A percentile compares a stretch with the other conserved stretches of the same genome.
Conservation (phyloP, 2,888 invertebrate genomes). For the Limnephilus marmoratus region DNA sequence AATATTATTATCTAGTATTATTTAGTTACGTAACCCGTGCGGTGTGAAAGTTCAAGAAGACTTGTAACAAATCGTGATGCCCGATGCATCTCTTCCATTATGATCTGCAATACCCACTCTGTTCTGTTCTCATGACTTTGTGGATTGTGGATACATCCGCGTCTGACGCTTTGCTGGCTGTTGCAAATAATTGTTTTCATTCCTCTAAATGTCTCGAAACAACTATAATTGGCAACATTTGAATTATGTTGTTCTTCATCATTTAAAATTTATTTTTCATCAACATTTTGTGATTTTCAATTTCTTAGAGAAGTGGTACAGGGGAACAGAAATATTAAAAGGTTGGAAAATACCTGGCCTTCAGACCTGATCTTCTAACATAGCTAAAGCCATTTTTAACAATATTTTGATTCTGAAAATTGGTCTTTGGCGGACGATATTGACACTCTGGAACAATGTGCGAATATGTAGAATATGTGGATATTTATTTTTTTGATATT, state of each 20-base stretch:
- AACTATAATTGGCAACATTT: background rate
- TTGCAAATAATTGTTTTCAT: background rate
- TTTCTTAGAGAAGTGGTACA: no score
- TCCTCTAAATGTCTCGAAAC: background rate
- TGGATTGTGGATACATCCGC: background rate
- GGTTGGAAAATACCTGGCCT: no score
- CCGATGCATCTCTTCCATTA: conserved; percentile 33
- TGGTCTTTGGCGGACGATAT: no score
- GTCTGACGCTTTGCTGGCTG: background rate
- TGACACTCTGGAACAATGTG: no score
- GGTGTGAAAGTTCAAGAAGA: conserved; percentile 61
- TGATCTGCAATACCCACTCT: conserved; percentile 14
- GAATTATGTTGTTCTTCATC: background rate
- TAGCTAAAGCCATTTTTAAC: no score
- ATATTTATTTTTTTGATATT: background rate
- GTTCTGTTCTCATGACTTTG: conserved; percentile 9
- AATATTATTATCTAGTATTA: conserved; percentile 33
- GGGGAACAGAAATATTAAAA: no score
- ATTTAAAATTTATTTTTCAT: no score
- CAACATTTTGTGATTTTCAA: no score
- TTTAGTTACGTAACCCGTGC: conserved; percentile 67
- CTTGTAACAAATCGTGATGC: conserved; percentile 43
- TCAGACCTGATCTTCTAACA: no score
- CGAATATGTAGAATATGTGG: no score
- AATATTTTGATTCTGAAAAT: no score